Conservation (phyloP, 2,888 invertebrate genomes). For the Hydriomena furcata region DNA sequence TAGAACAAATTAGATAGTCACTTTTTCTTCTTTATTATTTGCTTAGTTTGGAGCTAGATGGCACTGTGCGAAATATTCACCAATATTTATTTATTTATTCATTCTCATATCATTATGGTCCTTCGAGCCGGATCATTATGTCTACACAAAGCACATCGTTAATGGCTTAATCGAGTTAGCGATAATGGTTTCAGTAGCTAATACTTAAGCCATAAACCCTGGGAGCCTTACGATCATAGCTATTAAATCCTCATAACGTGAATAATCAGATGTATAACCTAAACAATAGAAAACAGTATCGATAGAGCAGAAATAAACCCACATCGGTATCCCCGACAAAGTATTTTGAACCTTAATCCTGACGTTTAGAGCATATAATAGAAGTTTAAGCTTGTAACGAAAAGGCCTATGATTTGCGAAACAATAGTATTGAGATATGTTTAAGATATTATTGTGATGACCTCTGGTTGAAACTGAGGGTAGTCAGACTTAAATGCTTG, state of each 20-base stretch:
- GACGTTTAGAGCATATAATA: slow-evolving; percentile 10
- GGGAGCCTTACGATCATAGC: slow-evolving; percentile 15
- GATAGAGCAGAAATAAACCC: background rate
- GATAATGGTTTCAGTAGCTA: slow-evolving; percentile 19
- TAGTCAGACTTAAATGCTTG: slow-evolving; percentile 15
- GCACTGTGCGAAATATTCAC: too few relatives aligned
- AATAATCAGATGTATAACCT: slow-evolving; percentile 2
- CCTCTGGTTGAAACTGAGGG: slow-evolving; percentile 15
- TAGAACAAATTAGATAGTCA: too few relatives aligned
- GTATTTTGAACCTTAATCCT: slow-evolving; percentile 9
- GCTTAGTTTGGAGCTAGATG: too few relatives aligned
- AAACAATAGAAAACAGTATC: background rate
- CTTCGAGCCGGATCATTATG: slow-evolving; percentile 1
- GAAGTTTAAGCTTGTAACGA: too few relatives aligned
- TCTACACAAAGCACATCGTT: slow-evolving; percentile 2
- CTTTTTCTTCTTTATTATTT: too few relatives aligned
- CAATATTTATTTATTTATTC: too few relatives aligned
- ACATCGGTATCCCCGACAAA: background rate
- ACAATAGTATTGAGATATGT: slow-evolving; percentile 24
- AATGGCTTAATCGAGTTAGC: slow-evolving; percentile 9
- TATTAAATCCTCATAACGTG: slow-evolving; percentile 28
- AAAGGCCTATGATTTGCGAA: slow-evolving; percentile 27
- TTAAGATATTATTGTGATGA: slow-evolving; percentile 19
- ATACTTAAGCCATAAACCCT: slow-evolving; percentile 17
- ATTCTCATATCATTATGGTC: too few relatives aligned